Evolutionary conservation across 2,113 vertebrate genomes (phyloP), one percentile per base, ranked within the genome.

Genomic region (Gyps fulvus): DNA sequence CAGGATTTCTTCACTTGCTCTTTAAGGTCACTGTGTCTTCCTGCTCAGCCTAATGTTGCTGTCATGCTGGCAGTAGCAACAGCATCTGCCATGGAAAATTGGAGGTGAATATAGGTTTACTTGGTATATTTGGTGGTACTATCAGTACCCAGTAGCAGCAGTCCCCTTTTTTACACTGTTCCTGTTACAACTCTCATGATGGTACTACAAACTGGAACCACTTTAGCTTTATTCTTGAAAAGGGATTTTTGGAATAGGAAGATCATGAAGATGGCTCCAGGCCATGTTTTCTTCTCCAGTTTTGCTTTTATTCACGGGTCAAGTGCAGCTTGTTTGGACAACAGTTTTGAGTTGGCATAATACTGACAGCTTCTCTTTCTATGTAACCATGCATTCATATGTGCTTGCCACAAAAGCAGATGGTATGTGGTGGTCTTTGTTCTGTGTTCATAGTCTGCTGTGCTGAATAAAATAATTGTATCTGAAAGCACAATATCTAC

Each of bases 341-440:
- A 29, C 17, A n/a, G 8, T 31, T 87, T 77, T 73, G 59, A 32
- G 8, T 49, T 93, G n/a, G 10, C 31, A 8, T 65, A 36, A 12
- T 29, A 31, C 23, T 65, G 49, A 7, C 34, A 61, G 10, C 55
- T 86, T 69, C 49, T 72, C 15, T 47, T 72, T 61, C 19, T 54
- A 1, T 50, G 55, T 54, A 42, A 36, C 13, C 0, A 0, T 66
- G 11, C 22, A 23, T 70, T 90, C 19, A 1, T 22, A 25, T 55
- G 22, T 78, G 26, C 10, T 16, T 87, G 42, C 36, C 34, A 20
- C 36, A 45, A 25, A 87, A 73, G 25, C 0, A 1, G 21, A 19
- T 76, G 43, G 18, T 2, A 16, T 38, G 10, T 3, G 4, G 20
- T 43, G 16, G 11, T 65, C 27, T 87, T 77, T 91, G 32, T 78